Base-by-base conservation (phyloP, 2,797 vertebrate species). In the Molossus molossus region DNA sequence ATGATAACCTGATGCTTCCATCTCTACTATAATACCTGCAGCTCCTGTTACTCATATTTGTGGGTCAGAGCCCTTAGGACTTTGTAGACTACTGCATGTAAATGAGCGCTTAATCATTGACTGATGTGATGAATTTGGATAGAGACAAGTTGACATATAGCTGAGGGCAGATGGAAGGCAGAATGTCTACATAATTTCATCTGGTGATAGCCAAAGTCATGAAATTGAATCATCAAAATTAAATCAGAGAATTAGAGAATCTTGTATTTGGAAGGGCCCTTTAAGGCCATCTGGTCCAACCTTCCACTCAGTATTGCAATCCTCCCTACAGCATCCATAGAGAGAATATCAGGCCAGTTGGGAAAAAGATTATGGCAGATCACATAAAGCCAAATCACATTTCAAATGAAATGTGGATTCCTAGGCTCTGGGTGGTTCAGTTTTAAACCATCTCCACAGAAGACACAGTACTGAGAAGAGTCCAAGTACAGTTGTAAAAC, bases 181-280 rank as follows among this genome's bases (percentile, higher is more conserved):
- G 96, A 96, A 96, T 96, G 82, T 86, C 93, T 95, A 96, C 91
- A 94, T 97, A 97, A 97, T 97, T 97, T 97, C 91, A 91, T 96
- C 88, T 58, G 76, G 55, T 95, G 91, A 95, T 94, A 95, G 94
- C 86, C 95, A 96, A 97, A 97, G 55, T 93, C 94, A 91, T 92
- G 77, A 97, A 97, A 97, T 89, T 84, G 86, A 97, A 97, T 96
- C 90, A 96, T 94, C 81, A 90, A 96, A 96, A 97, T 94, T 96
- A 95, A 96, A 96, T 97, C 83, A 96, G 83, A 95, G 86, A 94
- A 95, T 94, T 94, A 94, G 94, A 97, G 89, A 96, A 96, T 95
- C 94, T 97, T 97, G 70, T 93, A 93, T 96, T 96, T 97, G 93
- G 94, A 96, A 97, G 83, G 83, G 50, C 82, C 82, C 86, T 97